Conservation (phyloP, 1,140 invertebrate species). For the Gyrodactylus salaris region DNA sequence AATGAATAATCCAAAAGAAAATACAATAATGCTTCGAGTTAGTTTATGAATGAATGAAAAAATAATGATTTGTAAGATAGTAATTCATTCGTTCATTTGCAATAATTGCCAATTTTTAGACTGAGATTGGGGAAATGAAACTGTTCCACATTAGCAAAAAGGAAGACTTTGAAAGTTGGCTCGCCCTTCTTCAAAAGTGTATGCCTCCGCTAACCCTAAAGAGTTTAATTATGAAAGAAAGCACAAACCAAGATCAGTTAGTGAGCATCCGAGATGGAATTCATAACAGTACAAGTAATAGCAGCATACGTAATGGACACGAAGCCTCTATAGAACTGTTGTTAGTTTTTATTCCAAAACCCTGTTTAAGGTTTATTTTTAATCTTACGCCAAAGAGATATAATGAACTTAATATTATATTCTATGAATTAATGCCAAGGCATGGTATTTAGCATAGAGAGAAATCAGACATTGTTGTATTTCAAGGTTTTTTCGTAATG, state of each 20-base stretch:
- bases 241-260: background rate
- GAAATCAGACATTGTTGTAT: too few species aligned
- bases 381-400: too few species aligned
- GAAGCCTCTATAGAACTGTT: background rate
- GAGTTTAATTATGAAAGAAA: background rate
- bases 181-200: background rate
- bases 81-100: background rate
- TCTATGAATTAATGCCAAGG: too few species aligned
- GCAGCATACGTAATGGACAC: background rate
- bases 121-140: background rate
- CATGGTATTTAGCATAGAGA: too few species aligned
- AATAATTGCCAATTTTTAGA: background rate
- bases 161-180: background rate
- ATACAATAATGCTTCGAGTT: background rate
- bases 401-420: too few species aligned
- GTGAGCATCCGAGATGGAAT: background rate
- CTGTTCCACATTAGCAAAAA: background rate
- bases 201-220: background rate
- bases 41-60: background rate
- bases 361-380: background rate
- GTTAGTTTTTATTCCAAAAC: background rate
- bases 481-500: too few species aligned
- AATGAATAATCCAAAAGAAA: background rate
- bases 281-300: background rate
- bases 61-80: too few species aligned